These are phyloP conservation scores for Eumacrocentrus americanus DNA, from an alignment of 2,888 invertebrate species.

Conservation along the genomic window DNA sequence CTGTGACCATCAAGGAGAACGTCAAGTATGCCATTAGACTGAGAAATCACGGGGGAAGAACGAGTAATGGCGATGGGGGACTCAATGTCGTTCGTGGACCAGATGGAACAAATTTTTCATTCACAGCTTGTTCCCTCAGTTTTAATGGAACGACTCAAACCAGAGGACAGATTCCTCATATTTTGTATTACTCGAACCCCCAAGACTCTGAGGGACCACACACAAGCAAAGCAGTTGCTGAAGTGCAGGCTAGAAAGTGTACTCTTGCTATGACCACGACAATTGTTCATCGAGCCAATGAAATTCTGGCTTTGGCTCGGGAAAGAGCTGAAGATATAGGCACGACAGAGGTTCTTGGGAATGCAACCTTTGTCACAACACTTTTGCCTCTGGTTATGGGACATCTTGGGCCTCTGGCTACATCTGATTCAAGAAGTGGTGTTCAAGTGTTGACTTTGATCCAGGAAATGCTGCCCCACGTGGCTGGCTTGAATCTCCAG, in stretches of 20 bases:
- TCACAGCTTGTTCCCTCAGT: slow-evolving; percentile 89
- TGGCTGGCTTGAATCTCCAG: slow-evolving; percentile 82
- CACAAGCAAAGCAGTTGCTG: slow-evolving; percentile 66
- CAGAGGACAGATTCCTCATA: slow-evolving; percentile 92
- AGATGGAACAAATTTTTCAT: slow-evolving; percentile 90
- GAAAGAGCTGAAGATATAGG: slow-evolving; percentile 71
- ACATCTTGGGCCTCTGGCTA: slow-evolving; percentile 80
- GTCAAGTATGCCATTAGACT: slow-evolving; percentile 87
- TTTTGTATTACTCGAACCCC: slow-evolving; percentile 84
- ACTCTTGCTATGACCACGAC: slow-evolving; percentile 79
- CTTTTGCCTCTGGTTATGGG: slow-evolving; percentile 85
- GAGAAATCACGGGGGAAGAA: slow-evolving; percentile 88
- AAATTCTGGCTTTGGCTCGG: slow-evolving; percentile 77
- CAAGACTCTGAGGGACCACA: slow-evolving; percentile 68
- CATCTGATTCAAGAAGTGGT: slow-evolving; percentile 83
- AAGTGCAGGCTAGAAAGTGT: slow-evolving; percentile 71
- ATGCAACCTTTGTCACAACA: slow-evolving; percentile 73
- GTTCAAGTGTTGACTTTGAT: slow-evolving; percentile 86
- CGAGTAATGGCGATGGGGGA: slow-evolving; percentile 94
- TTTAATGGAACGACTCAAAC: slow-evolving; percentile 91
- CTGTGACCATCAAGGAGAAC: slow-evolving; percentile 87
- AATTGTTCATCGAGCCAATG: slow-evolving; percentile 78
- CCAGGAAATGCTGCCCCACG: slow-evolving; percentile 86
- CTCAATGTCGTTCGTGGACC: slow-evolving; percentile 86
- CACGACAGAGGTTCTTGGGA: slow-evolving; percentile 66